Base-by-base conservation (phyloP, 2,113 vertebrate species). In the Acanthochromis polyacanthus region DNA sequence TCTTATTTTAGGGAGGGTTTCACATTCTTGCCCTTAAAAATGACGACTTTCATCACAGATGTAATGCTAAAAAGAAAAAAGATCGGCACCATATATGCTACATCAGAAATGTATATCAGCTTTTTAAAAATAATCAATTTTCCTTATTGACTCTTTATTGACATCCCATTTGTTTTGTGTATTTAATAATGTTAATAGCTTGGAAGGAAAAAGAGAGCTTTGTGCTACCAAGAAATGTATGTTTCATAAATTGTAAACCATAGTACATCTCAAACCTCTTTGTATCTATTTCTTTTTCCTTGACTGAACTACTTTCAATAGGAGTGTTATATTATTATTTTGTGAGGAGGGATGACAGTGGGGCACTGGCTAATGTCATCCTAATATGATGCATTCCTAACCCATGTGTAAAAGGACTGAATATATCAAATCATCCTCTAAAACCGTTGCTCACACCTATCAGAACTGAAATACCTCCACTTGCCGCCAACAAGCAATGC, bases 381-480 rank as follows among this genome's bases (percentile, higher is more conserved):
- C 16, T 52, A n/a, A 15, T 4, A 25, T 65, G 52, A 66, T 62
- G n/a, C 58, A 8, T 4, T 75, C 45, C 19, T 22, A 5, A 20
- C 38, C 23, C 32, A 30, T 45, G 46, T 63, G 30, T 73, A 80
- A 28, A 6, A 30, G 30, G 5, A 46, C 20, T 48, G 22, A 22
- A 58, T 48, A 10, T 32, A 55, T 62, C 17, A 55, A 38, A 73
- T 50, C 20, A 50, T 51, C 36, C 45, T 51, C 30, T 38, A 25
- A 55, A 74, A 61, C n/a, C 67, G 55, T 71, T 36, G 53, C 38
- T 65, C 16, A 28, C 14, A 56, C 17, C 17, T 5, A 25, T 53
- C 50, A 58, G 50, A 63, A 45, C 14, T 28, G 4, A 71, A 53
- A 65, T 20, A 19, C 15, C 14, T 50, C 12, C 11, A 12, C 1